Conservation (phyloP, 2,888 invertebrate genomes). For the Papilio gigon region DNA sequence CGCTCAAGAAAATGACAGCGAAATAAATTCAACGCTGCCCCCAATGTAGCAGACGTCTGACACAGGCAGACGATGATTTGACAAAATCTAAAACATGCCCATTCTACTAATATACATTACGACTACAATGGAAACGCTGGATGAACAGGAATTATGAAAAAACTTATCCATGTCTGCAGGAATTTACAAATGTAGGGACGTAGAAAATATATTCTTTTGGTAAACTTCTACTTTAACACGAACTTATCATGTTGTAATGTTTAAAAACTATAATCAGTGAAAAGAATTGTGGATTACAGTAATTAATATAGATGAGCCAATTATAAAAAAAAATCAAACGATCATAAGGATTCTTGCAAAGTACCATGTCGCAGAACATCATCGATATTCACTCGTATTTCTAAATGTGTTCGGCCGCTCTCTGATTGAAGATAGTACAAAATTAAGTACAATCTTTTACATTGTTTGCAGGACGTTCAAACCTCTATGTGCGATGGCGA, state of each 20-base stretch:
- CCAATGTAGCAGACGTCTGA: conserved; percentile 47
- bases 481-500: conserved; percentile 80
- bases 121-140: conserved; percentile 23
- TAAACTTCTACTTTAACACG: neutral
- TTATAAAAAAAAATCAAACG: neutral
- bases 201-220: neutral
- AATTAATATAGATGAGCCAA: too few relatives aligned
- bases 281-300: too few relatives aligned
- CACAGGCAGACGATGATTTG: conserved; percentile 45
- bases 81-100: conserved; percentile 39
- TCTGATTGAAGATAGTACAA: neutral
- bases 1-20: conserved; percentile 32
- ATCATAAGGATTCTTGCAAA: neutral
- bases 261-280: neutral
- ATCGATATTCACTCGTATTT: neutral
- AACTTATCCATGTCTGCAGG: neutral
- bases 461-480: conserved; percentile 1
- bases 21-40: conserved; percentile 33
- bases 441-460: neutral
- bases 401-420: neutral
- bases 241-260: neutral
- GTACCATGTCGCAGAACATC: neutral
- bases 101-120: conserved; percentile 41
- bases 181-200: neutral
- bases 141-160: conserved; percentile 10